Percentiles rank a stretch among this genome's conserved stretches.
Evolutionary conservation across 2,113 vertebrate species (phyloP).

Genomic region (Diadophis punctatus): DNA sequence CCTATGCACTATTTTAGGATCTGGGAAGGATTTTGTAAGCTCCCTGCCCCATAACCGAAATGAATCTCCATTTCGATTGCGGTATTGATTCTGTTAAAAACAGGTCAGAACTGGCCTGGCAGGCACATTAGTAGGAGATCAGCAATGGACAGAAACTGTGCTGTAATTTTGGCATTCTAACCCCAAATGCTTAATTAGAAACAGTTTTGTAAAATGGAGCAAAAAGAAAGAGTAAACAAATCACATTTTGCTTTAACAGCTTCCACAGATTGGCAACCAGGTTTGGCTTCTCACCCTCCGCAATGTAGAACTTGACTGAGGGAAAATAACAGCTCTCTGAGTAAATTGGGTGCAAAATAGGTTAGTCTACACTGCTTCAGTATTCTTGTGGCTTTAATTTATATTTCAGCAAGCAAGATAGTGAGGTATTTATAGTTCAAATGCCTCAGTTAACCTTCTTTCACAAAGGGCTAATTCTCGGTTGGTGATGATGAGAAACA

Average conservation of each 20-base stretch:
- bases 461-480: background rate
- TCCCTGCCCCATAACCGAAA: background rate
- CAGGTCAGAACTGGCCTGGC: conserved; percentile 19
- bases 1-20: background rate
- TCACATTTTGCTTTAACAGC: conserved; percentile 17
- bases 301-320: conserved; percentile 6
- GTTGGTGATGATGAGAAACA: background rate
- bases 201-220: conserved; percentile 15
- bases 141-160: conserved; percentile 30
- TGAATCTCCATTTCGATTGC: background rate
- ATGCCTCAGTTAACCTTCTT: background rate
- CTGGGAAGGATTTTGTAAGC: background rate
- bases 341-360: background rate
- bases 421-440: fast-evolving
- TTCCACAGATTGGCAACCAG: conserved; percentile 11
- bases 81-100: conserved; percentile 12
- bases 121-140: conserved; percentile 9
- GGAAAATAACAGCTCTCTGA: background rate
- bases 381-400: background rate
- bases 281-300: fast-evolving
- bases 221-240: conserved; percentile 34
- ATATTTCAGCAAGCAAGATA: background rate
- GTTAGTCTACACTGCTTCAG: background rate
- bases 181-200: conserved; percentile 60
- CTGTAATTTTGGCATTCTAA: conserved; percentile 58